These are phyloP conservation scores for Sylvia borin DNA, from an alignment of 2,797 vertebrate genomes.

Conservation along the genomic window DNA sequence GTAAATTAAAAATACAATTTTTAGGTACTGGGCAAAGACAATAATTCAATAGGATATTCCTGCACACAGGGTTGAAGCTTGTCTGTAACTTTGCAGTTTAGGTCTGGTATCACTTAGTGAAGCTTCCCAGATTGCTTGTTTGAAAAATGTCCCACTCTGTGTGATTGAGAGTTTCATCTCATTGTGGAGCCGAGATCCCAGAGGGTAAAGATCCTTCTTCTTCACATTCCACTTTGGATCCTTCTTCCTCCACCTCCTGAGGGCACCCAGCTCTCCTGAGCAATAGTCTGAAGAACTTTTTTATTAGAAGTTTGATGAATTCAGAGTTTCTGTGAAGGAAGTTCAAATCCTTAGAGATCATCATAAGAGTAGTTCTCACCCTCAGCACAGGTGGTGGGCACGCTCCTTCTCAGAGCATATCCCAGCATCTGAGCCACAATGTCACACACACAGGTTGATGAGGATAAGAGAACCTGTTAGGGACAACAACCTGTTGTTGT, in stretches of 20 bases:
- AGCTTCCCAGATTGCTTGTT: background rate
- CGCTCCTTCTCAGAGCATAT: background rate
- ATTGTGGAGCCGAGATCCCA: background rate
- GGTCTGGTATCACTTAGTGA: background rate
- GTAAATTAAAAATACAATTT: background rate
- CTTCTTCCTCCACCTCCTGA: background rate
- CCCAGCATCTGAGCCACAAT: background rate
- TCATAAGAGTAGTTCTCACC: background rate
- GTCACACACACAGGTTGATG: background rate
- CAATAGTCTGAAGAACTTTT: background rate
- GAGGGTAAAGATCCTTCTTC: background rate
- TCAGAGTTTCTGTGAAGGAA: background rate
- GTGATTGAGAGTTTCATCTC: background rate
- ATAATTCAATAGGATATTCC: background rate
- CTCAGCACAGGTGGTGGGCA: background rate
- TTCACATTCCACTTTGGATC: background rate
- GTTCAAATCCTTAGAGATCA: background rate
- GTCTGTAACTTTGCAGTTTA: background rate
- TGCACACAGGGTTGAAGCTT: background rate
- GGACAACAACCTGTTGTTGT: background rate
- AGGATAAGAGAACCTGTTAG: background rate
- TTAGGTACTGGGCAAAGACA: background rate
- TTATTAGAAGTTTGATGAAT: background rate
- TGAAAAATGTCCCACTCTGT: background rate
- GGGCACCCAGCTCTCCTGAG: background rate